Percentiles rank a stretch among this genome's conserved stretches.
phyloP scores from a whole-genome alignment of 2,888 invertebrate species.

The Lasioglossum morio region DNA sequence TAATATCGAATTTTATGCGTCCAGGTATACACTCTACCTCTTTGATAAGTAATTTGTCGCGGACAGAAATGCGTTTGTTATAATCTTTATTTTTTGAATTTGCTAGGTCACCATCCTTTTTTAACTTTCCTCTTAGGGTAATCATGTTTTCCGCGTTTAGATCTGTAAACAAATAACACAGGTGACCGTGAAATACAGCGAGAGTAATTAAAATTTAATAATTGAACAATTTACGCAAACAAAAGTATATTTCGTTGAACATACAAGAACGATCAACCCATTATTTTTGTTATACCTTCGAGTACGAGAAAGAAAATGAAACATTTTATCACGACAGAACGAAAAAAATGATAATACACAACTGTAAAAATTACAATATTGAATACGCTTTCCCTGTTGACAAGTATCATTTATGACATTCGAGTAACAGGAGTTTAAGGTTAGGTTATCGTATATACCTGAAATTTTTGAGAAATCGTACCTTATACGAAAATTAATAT shows the following conservation, averaged over 20 bases:
- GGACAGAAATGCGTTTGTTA: slow-evolving; percentile 89
- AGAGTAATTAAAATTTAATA: neutral
- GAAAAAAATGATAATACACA: neutral
- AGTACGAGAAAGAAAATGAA: neutral
- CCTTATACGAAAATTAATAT: slow-evolving; percentile 33
- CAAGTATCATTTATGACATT: slow-evolving; percentile 41
- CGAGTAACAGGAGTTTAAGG: slow-evolving; percentile 39
- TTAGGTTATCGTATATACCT: slow-evolving; percentile 37
- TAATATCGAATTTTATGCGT: neutral
- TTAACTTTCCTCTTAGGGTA: slow-evolving; percentile 90
- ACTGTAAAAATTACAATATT: neutral
- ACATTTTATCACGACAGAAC: neutral
- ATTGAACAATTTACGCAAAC: neutral
- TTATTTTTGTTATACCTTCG: slow-evolving; percentile 3
- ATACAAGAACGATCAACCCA: neutral
- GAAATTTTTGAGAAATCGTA: slow-evolving; percentile 11
- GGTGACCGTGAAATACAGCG: neutral
- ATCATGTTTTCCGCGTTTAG: slow-evolving; percentile 86
- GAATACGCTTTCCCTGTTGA: slow-evolving; percentile 10
- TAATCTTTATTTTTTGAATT: slow-evolving; percentile 76
- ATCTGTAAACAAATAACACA: slow-evolving; percentile 28
- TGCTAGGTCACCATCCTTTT: slow-evolving; percentile 87
- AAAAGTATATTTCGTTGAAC: neutral
- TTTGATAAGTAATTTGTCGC: slow-evolving; percentile 92
- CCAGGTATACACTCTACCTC: slow-evolving; percentile 86